A percentile compares a stretch with the other conserved stretches of the same genome.
These are phyloP conservation scores for Pteropus alecto DNA, from an alignment of 2,113 vertebrate species.

Conservation along the genomic window DNA sequence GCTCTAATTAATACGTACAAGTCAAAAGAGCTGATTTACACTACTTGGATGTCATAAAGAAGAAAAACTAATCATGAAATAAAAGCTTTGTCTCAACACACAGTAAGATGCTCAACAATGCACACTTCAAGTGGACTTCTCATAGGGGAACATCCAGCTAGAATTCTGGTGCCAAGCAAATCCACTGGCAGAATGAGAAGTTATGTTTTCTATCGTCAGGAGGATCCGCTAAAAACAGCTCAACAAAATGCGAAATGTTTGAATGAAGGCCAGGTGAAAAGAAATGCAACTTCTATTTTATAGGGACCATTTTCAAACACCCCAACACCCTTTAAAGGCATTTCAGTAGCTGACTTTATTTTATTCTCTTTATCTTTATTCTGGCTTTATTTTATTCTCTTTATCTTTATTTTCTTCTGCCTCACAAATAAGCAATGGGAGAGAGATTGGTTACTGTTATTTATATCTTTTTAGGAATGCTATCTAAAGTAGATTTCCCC, in stretches of 20 bases:
- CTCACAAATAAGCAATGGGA: neutral
- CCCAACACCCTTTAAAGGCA: neutral
- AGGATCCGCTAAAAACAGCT: neutral
- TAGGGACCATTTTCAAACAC: neutral
- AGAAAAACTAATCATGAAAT: neutral
- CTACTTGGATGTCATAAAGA: neutral
- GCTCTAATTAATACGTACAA: conserved; percentile 42
- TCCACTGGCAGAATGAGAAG: neutral
- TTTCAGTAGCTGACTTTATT: neutral
- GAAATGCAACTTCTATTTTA: conserved; percentile 3
- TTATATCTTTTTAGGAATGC: neutral
- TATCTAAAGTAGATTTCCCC: neutral
- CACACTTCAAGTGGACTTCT: neutral
- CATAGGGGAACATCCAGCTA: neutral
- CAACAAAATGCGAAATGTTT: conserved; percentile 26
- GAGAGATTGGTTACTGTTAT: neutral
- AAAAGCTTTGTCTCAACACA: conserved; percentile 37
- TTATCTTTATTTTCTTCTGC: neutral
- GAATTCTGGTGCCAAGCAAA: neutral
- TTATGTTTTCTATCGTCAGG: conserved; percentile 28
- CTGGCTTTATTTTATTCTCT: neutral
- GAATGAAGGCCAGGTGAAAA: conserved; percentile 18
- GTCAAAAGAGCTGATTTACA: conserved; percentile 26
- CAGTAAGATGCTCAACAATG: neutral
- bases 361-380: neutral